phyloP scores from a whole-genome alignment of 2,888 invertebrate genomes.

The Dolomedes plantarius region DNA sequence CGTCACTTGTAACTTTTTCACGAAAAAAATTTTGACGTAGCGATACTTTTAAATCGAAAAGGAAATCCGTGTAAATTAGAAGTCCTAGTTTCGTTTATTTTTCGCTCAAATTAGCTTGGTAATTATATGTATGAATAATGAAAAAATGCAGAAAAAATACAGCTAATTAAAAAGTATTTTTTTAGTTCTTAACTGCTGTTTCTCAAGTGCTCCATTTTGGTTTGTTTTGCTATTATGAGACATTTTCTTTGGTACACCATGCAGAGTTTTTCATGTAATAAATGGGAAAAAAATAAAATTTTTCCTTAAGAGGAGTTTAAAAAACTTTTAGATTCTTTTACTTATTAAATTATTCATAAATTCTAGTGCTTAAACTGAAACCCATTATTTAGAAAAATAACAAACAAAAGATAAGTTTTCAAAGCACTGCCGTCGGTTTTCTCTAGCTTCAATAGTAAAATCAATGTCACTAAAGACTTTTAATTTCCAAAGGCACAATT shows the following conservation, averaged over 20 bases:
- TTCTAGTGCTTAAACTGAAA: background rate
- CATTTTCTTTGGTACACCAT: slow-evolving; percentile 30
- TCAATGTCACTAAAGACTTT: too few relatives aligned
- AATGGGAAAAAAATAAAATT: slow-evolving; percentile 11
- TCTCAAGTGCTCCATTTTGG: slow-evolving; percentile 36
- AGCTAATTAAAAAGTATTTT: background rate
- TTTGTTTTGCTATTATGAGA: slow-evolving; percentile 24
- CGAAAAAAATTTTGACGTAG: slow-evolving; percentile 13
- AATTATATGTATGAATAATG: slow-evolving; percentile 24
- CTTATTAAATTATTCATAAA: slow-evolving; percentile 4
- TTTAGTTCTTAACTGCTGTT: slow-evolving; percentile 34
- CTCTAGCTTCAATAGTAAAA: too few relatives aligned
- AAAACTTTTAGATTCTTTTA: background rate
- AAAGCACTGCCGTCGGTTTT: background rate
- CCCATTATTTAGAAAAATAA: slow-evolving; percentile 5
- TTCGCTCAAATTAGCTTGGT: slow-evolving; percentile 38
- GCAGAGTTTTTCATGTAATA: slow-evolving; percentile 20
- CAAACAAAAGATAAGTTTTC: background rate
- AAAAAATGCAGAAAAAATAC: slow-evolving; percentile 4
- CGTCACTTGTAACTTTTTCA: background rate
- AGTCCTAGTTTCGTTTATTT: slow-evolving; percentile 48
- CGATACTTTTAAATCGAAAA: slow-evolving; percentile 46
- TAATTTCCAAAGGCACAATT: too few relatives aligned
- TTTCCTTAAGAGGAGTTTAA: background rate
- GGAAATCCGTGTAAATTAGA: slow-evolving; percentile 51